Base-by-base conservation (phyloP, 2,797 vertebrate species). In the Tenualosa ilisha region DNA sequence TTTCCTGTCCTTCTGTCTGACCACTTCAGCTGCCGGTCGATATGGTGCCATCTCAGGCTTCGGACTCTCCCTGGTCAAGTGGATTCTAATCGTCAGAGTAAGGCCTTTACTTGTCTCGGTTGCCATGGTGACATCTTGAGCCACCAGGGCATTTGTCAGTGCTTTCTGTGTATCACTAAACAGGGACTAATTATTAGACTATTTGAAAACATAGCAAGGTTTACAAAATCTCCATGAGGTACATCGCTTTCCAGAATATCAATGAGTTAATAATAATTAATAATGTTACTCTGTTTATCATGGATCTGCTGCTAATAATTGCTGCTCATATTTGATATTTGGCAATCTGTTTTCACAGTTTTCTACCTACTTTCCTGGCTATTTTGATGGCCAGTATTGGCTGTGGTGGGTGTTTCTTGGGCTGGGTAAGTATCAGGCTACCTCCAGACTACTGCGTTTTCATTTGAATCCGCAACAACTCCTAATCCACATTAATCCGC, bases 391-490 rank as follows among this genome's bases (percentile, higher is more conserved):
- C 4, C 98, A 99, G 93, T 99, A 99, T 89, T 99, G 98, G 98
- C 95, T 99, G 91, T 99, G 98, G 98, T 99, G 98, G 98, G 98
- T 99, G 92, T 99, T 99, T 91, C 94, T 99, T 90, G 97, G 97
- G 83, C 94, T 99, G 91, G 98, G 98, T 99, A 93, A 97, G 98
- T 96, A 84, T 17, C 68, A 75, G 50, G 50, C 9, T 9, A 9
- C 9, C 4, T 51, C 50, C 50, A 51, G 1, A 51, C 9, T 1
- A 51, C 0, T 51, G 50, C 50, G 7, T 51, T 51, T 51, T 46
- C 46, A 46, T 46, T 51, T 51, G 7, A 51, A 51, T 51, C 50
- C 50, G 3, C 3, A 46, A 46, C 46, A 4, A 9, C 50, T 0
- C 8, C 50, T 51, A 5, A 51, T 51, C 50, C 11, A 51, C 50